Evolutionary conservation across 2,113 vertebrate species (phyloP).

Genomic region (Parus major): DNA sequence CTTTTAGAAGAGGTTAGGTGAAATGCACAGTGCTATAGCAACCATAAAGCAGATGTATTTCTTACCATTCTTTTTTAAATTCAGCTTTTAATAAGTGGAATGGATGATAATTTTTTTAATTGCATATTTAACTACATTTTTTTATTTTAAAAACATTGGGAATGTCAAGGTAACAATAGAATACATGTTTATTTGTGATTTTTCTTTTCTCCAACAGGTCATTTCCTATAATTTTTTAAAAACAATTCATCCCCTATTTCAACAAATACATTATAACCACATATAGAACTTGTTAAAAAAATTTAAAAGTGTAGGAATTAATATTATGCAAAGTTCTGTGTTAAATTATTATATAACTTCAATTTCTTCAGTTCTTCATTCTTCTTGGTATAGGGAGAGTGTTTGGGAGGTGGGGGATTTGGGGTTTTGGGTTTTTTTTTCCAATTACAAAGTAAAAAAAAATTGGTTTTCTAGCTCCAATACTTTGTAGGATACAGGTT

Average conservation of each 20-base stretch:
- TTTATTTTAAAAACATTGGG: background rate
- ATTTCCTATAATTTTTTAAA: background rate
- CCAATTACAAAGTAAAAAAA: background rate
- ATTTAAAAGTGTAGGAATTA: background rate
- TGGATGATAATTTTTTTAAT: background rate
- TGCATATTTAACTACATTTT: background rate
- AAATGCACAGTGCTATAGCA: conserved; percentile 64
- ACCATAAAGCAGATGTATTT: conserved; percentile 42
- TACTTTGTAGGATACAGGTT: background rate
- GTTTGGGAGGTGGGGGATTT: background rate
- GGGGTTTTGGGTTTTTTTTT: fast-evolving
- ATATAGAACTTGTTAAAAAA: background rate
- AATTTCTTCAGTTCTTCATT: background rate
- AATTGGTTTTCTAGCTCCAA: background rate
- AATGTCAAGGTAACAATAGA: background rate
- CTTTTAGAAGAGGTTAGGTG: conserved; percentile 58
- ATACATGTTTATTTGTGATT: background rate
- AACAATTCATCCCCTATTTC: background rate
- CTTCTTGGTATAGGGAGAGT: background rate
- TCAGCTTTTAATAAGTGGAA: conserved; percentile 15
- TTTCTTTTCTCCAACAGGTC: background rate
- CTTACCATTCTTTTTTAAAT: conserved; percentile 30
- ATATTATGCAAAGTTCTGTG: background rate
- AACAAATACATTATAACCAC: background rate
- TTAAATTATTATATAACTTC: background rate